Evolutionary conservation across 2,113 vertebrate species (phyloP).

Genomic region (Osmerus eperlanus): DNA sequence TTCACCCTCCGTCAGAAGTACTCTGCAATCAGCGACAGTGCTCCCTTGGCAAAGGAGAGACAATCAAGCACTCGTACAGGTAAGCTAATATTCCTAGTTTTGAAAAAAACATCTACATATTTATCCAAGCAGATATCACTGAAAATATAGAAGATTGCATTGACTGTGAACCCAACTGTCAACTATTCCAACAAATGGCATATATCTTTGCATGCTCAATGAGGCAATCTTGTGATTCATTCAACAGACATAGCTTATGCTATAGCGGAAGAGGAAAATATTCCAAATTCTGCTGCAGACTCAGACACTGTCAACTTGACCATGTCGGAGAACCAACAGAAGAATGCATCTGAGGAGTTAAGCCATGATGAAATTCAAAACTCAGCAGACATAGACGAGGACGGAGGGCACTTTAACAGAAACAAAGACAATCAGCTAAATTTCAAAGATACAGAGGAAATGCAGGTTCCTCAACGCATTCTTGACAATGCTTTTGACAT

Average conservation of each 20-base stretch:
- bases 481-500: slow-evolving; percentile 63
- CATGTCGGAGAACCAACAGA: not conserved
- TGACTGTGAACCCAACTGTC: too few species aligned
- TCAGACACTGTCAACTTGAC: slow-evolving; percentile 28
- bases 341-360: slow-evolving; percentile 13
- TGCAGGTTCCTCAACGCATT: slow-evolving; percentile 57
- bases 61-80: slow-evolving; percentile 41
- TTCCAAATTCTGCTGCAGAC: slow-evolving; percentile 1
- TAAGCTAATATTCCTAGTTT: slow-evolving; percentile 35
- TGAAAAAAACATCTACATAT: not conserved
- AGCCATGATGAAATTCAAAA: slow-evolving; percentile 22
- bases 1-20: slow-evolving; percentile 84
- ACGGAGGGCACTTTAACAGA: slow-evolving; percentile 64
- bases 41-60: slow-evolving; percentile 51
- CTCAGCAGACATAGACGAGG: slow-evolving; percentile 56
- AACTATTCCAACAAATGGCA: too few species aligned
- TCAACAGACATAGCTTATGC: slow-evolving; percentile 28
- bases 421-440: slow-evolving; percentile 62
- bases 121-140: too few species aligned
- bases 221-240: too few species aligned
- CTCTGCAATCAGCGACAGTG: slow-evolving; percentile 67
- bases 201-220: too few species aligned
- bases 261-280: slow-evolving; percentile 10
- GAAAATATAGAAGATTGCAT: too few species aligned
- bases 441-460: slow-evolving; percentile 53